A percentile compares a stretch with the other conserved stretches of the same genome.
Conservation (phyloP, 2,888 invertebrate species). For the Isotomurus palustris region DNA sequence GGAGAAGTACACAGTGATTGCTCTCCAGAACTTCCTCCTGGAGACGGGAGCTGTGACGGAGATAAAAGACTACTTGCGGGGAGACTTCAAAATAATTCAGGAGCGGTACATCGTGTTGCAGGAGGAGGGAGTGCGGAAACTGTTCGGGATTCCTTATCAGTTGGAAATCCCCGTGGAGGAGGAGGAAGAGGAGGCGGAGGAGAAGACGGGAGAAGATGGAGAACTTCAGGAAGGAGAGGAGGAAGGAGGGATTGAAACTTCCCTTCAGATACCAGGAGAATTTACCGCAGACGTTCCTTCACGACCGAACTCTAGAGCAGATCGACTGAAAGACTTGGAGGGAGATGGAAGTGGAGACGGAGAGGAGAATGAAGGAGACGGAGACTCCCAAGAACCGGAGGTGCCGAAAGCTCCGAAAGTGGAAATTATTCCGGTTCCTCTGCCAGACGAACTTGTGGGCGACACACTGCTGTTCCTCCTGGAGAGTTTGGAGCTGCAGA, state of each 20-base stretch:
- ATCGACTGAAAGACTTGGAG: neutral
- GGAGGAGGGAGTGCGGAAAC: constrained; percentile 35
- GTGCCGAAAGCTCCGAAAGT: constrained; percentile 8
- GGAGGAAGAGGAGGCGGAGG: neutral
- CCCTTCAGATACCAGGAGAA: neutral
- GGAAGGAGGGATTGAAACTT: neutral
- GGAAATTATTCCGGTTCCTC: constrained; percentile 30
- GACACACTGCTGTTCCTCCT: constrained; percentile 41
- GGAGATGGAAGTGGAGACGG: constrained; percentile 10
- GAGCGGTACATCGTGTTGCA: constrained; percentile 38
- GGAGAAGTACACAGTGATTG: constrained; percentile 35
- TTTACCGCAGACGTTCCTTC: neutral
- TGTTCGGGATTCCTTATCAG: constrained; percentile 40
- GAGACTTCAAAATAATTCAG: constrained; percentile 41
- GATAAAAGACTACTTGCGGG: constrained; percentile 38
- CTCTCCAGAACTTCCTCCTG: constrained; percentile 39
- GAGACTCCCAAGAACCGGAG: neutral
- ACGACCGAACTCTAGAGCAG: neutral
- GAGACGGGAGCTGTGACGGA: constrained; percentile 45
- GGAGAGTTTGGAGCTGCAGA: constrained; percentile 28
- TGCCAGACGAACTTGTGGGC: constrained; percentile 35
- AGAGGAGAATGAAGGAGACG: constrained; percentile 7
- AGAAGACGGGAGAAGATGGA: constrained; percentile 4
- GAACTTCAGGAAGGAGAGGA: constrained; percentile 3
- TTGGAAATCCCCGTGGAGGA: constrained; percentile 24